These are phyloP conservation scores for Cygnus olor DNA, from an alignment of 2,797 vertebrate genomes.

Conservation along the genomic window DNA sequence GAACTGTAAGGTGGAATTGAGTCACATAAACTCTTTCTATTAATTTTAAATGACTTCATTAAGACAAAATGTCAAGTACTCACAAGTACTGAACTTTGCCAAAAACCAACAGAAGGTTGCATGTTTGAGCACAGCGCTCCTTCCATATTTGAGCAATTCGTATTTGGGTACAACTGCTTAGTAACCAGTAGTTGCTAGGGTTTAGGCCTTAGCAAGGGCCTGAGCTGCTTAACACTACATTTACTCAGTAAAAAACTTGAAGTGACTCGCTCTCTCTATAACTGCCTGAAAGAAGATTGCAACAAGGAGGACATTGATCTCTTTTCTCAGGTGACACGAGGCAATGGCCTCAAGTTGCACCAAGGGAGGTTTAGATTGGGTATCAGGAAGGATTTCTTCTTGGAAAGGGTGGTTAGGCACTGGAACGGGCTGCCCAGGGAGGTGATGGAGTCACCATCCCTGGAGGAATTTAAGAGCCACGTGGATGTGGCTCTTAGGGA, in stretches of 20 bases:
- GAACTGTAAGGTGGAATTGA: neutral
- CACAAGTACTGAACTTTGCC: neutral
- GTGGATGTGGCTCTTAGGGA: too few species aligned
- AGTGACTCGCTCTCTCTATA: neutral
- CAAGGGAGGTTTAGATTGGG: too few species aligned
- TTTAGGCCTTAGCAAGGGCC: neutral
- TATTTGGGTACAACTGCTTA: neutral
- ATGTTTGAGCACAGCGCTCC: neutral
- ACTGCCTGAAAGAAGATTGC: too few species aligned
- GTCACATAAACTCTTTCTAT: neutral
- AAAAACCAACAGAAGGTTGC: neutral
- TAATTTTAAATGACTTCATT: neutral
- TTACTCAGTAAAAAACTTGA: neutral
- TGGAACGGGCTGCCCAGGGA: too few species aligned
- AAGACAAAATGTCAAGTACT: neutral
- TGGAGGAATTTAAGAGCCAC: too few species aligned
- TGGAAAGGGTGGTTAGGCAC: too few species aligned
- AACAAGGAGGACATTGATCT: too few species aligned
- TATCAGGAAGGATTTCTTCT: too few species aligned
- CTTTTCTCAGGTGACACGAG: too few species aligned
- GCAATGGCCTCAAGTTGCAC: too few species aligned
- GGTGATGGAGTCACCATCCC: too few species aligned
- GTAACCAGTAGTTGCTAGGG: neutral
- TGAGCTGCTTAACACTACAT: neutral
- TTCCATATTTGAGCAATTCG: neutral